Conservation (phyloP, 2,113 vertebrate species). For the Drymodes brunneopygia region DNA sequence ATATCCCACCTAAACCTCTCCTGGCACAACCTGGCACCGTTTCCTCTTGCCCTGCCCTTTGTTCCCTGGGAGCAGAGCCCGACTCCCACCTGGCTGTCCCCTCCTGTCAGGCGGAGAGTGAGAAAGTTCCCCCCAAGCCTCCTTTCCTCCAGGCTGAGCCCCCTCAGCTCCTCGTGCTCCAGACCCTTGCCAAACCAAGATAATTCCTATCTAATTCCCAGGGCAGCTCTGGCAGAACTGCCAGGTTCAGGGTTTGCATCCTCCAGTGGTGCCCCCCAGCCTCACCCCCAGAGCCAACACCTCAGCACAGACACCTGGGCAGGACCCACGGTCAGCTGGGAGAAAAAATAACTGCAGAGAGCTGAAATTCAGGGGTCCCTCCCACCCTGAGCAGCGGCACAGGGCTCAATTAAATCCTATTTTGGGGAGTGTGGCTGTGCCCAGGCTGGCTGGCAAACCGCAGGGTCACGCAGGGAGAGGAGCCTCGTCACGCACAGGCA, state of each 20-base stretch:
- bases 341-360: neutral
- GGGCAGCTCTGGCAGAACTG: neutral
- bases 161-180: neutral
- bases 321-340: neutral
- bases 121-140: accelerated
- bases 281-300: neutral
- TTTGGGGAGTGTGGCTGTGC: neutral
- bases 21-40: neutral
- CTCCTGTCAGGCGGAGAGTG: neutral
- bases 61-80: neutral
- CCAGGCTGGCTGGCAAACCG: neutral
- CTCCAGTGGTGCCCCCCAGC: accelerated
- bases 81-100: neutral
- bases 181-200: neutral
- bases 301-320: neutral
- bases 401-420: slow-evolving; percentile 22
- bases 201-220: neutral
- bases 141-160: neutral
- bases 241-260: neutral
- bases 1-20: neutral
- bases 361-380: neutral
- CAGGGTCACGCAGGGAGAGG: neutral
- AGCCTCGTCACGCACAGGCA: neutral
- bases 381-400: accelerated
- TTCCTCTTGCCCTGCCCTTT: neutral